Evolutionary conservation across 2,888 invertebrate genomes (phyloP).

Genomic region (Lepeophtheirus nordmannii): DNA sequence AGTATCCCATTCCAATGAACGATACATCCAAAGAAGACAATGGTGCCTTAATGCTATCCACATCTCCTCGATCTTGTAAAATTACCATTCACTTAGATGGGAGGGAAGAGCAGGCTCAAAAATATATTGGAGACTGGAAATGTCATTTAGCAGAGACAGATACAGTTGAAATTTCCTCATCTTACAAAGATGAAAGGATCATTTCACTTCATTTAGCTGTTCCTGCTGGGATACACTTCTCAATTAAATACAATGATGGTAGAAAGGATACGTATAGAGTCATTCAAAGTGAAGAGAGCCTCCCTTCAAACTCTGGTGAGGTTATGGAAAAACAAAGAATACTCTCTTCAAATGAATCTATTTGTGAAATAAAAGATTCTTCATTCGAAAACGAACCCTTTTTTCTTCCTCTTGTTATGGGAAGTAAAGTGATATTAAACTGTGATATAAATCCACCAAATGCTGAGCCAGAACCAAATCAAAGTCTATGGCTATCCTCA

Average conservation of each 20-base stretch:
- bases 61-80: too few relatives aligned
- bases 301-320: not conserved
- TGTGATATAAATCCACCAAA: not conserved
- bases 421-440: not conserved
- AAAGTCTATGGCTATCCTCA: not conserved
- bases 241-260: not conserved
- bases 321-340: too few relatives aligned
- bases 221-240: not conserved
- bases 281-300: not conserved
- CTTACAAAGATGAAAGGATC: not conserved
- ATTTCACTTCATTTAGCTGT: not conserved
- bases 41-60: too few relatives aligned
- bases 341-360: too few relatives aligned
- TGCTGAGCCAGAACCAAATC: not conserved
- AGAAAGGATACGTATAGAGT: too few relatives aligned
- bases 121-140: not conserved
- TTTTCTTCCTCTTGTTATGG: not conserved
- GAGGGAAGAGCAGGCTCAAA: not conserved
- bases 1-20: too few relatives aligned
- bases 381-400: not conserved
- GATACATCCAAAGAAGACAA: too few relatives aligned
- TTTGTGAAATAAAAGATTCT: not conserved
- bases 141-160: not conserved
- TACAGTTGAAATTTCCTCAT: not conserved
- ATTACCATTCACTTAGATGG: too few relatives aligned